Evolutionary conservation across 2,797 vertebrate species (phyloP).

Genomic region (Denticeps clupeoides): DNA sequence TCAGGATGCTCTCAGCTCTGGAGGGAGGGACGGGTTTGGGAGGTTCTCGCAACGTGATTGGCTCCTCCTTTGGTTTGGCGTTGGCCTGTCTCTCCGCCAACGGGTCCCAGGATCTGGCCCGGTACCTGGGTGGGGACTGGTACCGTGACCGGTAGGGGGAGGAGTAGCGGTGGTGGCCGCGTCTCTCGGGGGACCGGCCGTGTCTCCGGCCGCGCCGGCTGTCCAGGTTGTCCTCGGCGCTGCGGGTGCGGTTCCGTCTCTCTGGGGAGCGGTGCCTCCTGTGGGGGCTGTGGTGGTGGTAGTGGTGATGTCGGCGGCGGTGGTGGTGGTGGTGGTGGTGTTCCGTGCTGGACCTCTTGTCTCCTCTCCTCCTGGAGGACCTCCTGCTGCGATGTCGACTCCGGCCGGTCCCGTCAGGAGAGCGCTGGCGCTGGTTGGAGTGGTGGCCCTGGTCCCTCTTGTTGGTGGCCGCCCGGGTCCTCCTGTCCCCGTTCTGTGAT

Average conservation of each 20-base stretch:
- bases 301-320: conserved; percentile 54
- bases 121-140: conserved; percentile 39
- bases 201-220: conserved; percentile 45
- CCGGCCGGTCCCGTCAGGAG: conserved; percentile 60
- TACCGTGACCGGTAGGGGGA: conserved; percentile 64
- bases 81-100: conserved; percentile 52
- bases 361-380: conserved; percentile 35
- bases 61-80: conserved; percentile 33
- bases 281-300: conserved; percentile 47
- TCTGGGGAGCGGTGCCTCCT: conserved; percentile 61
- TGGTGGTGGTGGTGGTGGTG: conserved; percentile 34
- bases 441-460: conserved; percentile 72
- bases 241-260: conserved; percentile 64
- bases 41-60: conserved; percentile 36
- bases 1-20: conserved; percentile 40
- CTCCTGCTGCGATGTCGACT: conserved; percentile 39
- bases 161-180: conserved; percentile 42
- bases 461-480: conserved; percentile 59
- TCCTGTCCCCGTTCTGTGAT: conserved; percentile 74
- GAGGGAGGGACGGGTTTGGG: conserved; percentile 35
- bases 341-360: conserved; percentile 42
- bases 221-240: conserved; percentile 76
- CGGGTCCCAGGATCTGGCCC: conserved; percentile 45
- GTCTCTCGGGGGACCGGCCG: conserved; percentile 68
- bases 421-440: conserved; percentile 60